phyloP scores from a whole-genome alignment of 53 echinoderm and acorn worm genomes.

The Arbacia lixula region DNA sequence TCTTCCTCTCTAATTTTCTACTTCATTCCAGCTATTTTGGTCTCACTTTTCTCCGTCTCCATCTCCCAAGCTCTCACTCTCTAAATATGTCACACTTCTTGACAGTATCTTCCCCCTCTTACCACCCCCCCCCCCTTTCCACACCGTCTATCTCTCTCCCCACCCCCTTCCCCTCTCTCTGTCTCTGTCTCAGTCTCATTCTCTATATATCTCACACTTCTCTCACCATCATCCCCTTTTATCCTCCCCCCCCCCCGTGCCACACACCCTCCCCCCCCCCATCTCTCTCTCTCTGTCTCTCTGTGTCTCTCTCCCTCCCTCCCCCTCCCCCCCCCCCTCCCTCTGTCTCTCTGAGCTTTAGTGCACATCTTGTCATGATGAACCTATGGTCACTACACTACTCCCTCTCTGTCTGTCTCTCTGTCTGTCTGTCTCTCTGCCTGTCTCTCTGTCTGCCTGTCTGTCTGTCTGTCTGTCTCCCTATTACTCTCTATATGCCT shows the following conservation, averaged over 20 bases:
- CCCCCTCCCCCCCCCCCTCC: not conserved
- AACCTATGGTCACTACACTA: too few relatives aligned
- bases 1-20: not conserved
- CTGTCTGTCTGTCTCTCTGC: not conserved
- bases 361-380: too few relatives aligned
- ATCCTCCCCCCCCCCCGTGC: not conserved
- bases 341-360: too few relatives aligned
- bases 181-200: not conserved
- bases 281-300: not conserved
- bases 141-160: not conserved
- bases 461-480: not conserved
- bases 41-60: not conserved
- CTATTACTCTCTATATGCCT: too few relatives aligned
- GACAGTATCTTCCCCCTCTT: too few relatives aligned
- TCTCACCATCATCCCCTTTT: not conserved
- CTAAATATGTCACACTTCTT: too few relatives aligned
- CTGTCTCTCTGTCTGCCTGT: not conserved
- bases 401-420: not conserved
- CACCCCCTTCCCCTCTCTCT: not conserved
- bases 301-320: not conserved
- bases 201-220: not conserved
- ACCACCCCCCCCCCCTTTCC: not conserved
- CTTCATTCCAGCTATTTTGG: not conserved
- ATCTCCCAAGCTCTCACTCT: too few relatives aligned
- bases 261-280: not conserved